Base-by-base conservation (phyloP, 2,113 vertebrate species). In the Gallinago undulata region DNA sequence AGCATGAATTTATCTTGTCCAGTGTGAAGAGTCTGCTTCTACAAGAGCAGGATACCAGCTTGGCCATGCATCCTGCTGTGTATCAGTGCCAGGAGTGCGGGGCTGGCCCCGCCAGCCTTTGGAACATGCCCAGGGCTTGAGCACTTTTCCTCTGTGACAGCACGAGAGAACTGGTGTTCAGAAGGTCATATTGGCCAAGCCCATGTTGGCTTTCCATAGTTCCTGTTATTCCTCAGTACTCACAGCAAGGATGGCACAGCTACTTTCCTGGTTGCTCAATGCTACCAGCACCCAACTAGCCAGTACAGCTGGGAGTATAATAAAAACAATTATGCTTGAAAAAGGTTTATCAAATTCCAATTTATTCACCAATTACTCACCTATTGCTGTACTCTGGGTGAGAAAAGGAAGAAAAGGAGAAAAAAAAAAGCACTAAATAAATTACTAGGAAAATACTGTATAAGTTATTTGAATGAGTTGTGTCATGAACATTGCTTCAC, bases 71-170 rank as follows among this genome's bases (percentile, higher is more conserved):
- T 74, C 21, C 35, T 84, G 23, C 6, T 83, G 7, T 6, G 4
- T 62, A 7, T 43, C 19, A n/a, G 47, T 74, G 90, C 59, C 72
- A 56, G 59, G 53, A 69, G 30, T 6, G 13, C 55, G 37, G 8
- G 41, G 17, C 64, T 89, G 53, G 48, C 43, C 39, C 35, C 2
- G 0, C 7, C 19, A 39, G 22, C 45, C 50, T 74, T 84, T 84
- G 85, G 59, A 93, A 76, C 19, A 6, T 22, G 19, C 39, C 45
- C 33, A 21, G 47, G 27, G 55, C 60, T 79, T 57, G 35, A 72
- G 12, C 0, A 0, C 21, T 39, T 35, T 64, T 63, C 31, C 37
- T 64, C 6, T 70, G 30, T 27, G 33, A 37, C 11, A 2, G 2
- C 73, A 45, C 4, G 1, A 56, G 53, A 74, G 64, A 84, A 30